Base-by-base conservation (phyloP, 2,113 vertebrate genomes). In the Dicerorhinus sumatrensis region DNA sequence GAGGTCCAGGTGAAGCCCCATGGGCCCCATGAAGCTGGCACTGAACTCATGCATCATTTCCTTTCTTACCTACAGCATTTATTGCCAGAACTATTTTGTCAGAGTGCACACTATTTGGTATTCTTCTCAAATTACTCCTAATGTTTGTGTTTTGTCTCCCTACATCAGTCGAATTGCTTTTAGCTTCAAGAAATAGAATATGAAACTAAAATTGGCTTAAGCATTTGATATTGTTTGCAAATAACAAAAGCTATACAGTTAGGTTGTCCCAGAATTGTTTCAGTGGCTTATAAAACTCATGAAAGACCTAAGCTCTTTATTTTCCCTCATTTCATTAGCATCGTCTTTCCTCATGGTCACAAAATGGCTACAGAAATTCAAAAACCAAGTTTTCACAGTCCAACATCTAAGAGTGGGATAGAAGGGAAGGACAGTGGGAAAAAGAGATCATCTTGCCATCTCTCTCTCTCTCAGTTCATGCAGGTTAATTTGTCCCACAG, bases 41-140 rank as follows among this genome's bases (percentile, higher is more conserved):
- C 17, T 33, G 46, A 46, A 39, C 11, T 39, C 25, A 56, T 0
- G 7, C 6, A 25, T 56, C 42, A 42, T 11, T 56, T 89, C 18
- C 6, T 46, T 72, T 70, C 48, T 75, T 23, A 65, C 8, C 17
- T 29, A 39, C 6, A 51, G 36, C 54, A 36, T 58, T 54, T 96
- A 36, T 46, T 65, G 81, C 23, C 72, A 70, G 29, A 69, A 83
- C 11, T 36, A 12, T 67, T 63, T 42, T 75, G 31, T 17, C 65
- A 62, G 25, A 83, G 9, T 36, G 80, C 13, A 79, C 6, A 72
- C 0, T 29, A 54, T 60, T 94, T 96, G 67, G 39, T 67, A 46
- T 90, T 89, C 67, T 60, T 82, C 67, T 89, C 67, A 33, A 72
- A 85, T 51, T 48, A 46, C 16, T 83, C 75, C 10, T 54, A 60